Conservation (phyloP, 2,113 vertebrate species). For the Gymnobelideus leadbeateri region DNA sequence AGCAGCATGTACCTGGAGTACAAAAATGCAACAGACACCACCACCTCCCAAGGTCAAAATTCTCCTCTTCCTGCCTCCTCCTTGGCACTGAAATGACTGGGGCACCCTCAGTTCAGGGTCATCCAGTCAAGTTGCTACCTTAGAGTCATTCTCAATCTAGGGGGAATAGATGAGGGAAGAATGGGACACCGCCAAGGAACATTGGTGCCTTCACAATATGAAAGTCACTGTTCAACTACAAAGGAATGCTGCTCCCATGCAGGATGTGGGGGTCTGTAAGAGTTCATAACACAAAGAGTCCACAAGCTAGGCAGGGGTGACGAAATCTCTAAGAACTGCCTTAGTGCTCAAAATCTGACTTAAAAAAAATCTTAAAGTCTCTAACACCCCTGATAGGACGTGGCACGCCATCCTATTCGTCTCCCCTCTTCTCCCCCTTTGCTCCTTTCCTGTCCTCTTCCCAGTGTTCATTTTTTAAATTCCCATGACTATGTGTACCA, state of each 20-base stretch:
- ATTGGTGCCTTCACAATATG: not conserved
- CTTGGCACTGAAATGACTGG: not conserved
- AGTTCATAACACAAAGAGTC: not conserved
- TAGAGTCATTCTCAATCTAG: not conserved
- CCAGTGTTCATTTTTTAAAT: conserved; percentile 1
- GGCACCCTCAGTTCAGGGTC: not conserved
- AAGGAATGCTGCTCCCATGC: not conserved
- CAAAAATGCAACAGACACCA: not conserved
- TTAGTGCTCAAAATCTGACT: not conserved
- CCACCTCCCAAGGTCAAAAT: not conserved
- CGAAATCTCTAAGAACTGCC: not conserved
- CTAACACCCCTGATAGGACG: not conserved
- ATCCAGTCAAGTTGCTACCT: not conserved
- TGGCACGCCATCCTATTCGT: not conserved
- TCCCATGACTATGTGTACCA: not conserved
- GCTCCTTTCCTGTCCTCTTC: not conserved
- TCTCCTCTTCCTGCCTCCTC: not conserved
- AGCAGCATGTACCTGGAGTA: not conserved
- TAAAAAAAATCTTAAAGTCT: not conserved
- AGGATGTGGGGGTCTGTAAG: not conserved
- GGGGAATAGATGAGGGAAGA: not conserved
- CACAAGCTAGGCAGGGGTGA: not conserved
- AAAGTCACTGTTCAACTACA: not conserved
- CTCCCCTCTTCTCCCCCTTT: not conserved
- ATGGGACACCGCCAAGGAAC: not conserved